phyloP scores from a whole-genome alignment of 2,113 vertebrate genomes.

The Larimichthys polyactis region DNA sequence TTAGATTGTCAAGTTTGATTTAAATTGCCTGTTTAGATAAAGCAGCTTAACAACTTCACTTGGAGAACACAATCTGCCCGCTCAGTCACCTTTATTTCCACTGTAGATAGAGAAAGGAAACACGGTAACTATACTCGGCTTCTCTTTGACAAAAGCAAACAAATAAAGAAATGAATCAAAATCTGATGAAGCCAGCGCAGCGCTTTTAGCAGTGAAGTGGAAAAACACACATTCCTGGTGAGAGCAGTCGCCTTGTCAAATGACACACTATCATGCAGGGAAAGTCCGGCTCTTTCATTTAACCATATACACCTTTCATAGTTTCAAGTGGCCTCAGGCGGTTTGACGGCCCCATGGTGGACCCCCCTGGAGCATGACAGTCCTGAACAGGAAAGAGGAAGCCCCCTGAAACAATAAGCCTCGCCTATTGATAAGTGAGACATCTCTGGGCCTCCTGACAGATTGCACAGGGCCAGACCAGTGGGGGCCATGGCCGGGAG shows the following conservation, averaged over 20 bases:
- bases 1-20: constrained; percentile 27
- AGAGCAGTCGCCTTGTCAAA: constrained; percentile 31
- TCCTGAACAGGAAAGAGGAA: constrained; percentile 84
- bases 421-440: constrained; percentile 76
- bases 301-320: constrained; percentile 55
- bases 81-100: constrained; percentile 31
- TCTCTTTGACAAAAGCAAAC: constrained; percentile 49
- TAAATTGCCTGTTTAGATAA: constrained; percentile 17
- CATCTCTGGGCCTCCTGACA: constrained; percentile 70
- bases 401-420: constrained; percentile 82
- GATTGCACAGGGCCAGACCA: constrained; percentile 44
- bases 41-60: not conserved
- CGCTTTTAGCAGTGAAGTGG: constrained; percentile 31
- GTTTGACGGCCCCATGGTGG: constrained; percentile 33
- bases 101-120: constrained; percentile 24
- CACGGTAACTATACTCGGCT: not conserved
- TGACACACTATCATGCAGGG: constrained; percentile 35
- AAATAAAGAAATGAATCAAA: constrained; percentile 49
- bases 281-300: constrained; percentile 59
- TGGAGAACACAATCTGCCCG: not conserved
- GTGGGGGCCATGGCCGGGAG: constrained; percentile 10
- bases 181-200: constrained; percentile 32
- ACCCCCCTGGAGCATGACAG: constrained; percentile 42
- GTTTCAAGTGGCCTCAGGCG: constrained; percentile 33
- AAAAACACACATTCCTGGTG: constrained; percentile 41